A percentile compares a stretch with the other conserved stretches of the same genome.
Evolutionary conservation across 2,797 vertebrate species (phyloP).

Genomic region (Cygnus olor): DNA sequence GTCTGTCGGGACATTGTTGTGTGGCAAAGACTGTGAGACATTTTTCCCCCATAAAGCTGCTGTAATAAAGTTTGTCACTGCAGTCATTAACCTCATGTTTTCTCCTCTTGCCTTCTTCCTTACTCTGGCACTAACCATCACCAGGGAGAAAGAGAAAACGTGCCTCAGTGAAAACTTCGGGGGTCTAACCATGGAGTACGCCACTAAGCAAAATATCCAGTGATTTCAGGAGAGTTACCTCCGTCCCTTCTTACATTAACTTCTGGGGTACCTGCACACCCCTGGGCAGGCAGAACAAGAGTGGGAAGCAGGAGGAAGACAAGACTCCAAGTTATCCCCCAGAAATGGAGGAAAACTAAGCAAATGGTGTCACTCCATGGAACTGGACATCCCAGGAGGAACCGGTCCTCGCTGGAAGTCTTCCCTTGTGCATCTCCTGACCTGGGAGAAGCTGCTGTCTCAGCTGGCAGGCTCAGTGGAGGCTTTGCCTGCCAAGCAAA

Average conservation of each 20-base stretch:
- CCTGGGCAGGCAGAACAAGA: not conserved
- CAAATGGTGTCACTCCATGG: not conserved
- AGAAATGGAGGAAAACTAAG: not conserved
- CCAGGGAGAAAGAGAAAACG: not conserved
- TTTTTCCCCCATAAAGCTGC: constrained; percentile 31
- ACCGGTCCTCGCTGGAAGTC: not conserved
- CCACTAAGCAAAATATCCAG: not conserved
- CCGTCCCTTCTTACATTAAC: not conserved
- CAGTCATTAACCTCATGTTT: constrained; percentile 12
- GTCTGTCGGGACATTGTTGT: constrained; percentile 69
- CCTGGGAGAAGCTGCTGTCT: not conserved
- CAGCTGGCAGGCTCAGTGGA: not conserved
- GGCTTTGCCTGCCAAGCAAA: not conserved
- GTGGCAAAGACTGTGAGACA: constrained; percentile 32
- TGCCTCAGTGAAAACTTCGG: not conserved
- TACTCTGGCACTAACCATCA: not conserved
- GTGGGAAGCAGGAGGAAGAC: not conserved
- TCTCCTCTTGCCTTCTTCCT: constrained; percentile 41
- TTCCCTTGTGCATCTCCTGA: not conserved
- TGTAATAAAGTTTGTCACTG: constrained; percentile 51
- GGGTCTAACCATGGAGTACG: not conserved
- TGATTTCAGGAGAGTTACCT: not conserved
- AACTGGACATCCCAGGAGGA: not conserved
- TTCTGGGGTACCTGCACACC: not conserved
- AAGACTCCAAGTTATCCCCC: not conserved